Base-by-base conservation (phyloP, 1,140 invertebrate genomes). In the Drosophila serrata region DNA sequence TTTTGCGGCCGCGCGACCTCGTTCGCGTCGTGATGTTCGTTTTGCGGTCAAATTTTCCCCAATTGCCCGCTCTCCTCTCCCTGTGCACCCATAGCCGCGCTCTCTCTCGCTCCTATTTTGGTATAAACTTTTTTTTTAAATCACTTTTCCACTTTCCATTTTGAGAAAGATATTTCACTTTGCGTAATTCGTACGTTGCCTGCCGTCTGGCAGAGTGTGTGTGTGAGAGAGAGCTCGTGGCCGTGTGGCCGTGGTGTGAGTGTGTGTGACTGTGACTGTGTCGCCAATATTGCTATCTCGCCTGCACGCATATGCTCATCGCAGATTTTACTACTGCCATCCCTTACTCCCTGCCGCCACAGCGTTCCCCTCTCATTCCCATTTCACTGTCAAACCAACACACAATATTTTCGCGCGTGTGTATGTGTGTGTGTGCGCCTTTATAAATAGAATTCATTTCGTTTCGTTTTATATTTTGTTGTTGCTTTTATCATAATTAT, bases 111-210 rank as follows among this genome's bases (percentile, higher is more conserved):
- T 73, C 39, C 40, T 29, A 73, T 39, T 39, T 49, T 33, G 39
- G 48, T 74, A 43, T 17, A 45, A 55, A 27, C 45, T 15, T 73
- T 43, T 72, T 72, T 58, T 64, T 40, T 24, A 4, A 29, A 27
- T 78, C 84, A 75, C 85, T 81, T 88, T 91, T 85, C 84, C 88
- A 91, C 88, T 91, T 91, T 91, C 88, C 88, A 82, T 91, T 91
- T 91, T 90, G 72, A 82, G 90, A 74, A 91, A 91, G 81, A 91
- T 90, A 91, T 91, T 90, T 91, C 75, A 91, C 88, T 91, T 91
- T 91, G 90, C 88, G 90, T 91, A 91, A 91, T 91, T 91, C 84
- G 81, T 91, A 74, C 74, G 74, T 85, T 84, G 73, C 65, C 56
- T 73, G 62, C 67, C 78, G 42, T 68, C 29, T 85, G 79, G 72